Conservation (phyloP, 2,113 vertebrate species). For the Anhinga anhinga region DNA sequence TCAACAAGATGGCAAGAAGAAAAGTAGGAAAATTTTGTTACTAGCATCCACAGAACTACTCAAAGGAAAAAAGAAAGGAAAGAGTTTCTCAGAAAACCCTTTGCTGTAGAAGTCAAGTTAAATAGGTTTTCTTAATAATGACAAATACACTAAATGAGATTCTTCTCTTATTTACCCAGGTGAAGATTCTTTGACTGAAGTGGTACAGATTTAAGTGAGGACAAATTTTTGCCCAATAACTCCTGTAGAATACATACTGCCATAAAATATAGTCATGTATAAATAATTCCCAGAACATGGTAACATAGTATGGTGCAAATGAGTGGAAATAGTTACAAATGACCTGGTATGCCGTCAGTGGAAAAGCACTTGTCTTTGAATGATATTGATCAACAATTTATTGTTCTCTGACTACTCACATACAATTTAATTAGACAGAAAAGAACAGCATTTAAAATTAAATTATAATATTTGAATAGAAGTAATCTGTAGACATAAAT, state of each 20-base stretch:
- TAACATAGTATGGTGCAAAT: background rate
- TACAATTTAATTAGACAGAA: background rate
- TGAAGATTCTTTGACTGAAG: background rate
- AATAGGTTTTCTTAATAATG: background rate
- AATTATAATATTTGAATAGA: background rate
- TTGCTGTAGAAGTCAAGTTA: background rate
- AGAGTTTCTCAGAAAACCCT: background rate
- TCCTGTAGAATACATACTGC: background rate
- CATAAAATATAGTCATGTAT: background rate
- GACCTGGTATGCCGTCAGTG: background rate
- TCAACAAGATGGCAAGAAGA: background rate
- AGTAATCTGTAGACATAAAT: background rate
- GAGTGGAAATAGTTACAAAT: background rate
- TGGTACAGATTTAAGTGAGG: background rate
- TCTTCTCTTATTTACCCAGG: background rate
- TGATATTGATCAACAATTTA: background rate
- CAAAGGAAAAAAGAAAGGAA: background rate
- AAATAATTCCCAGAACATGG: background rate
- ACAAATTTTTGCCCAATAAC: background rate
- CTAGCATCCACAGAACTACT: background rate
- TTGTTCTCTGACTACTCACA: background rate
- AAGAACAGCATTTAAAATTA: background rate
- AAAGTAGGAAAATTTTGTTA: background rate
- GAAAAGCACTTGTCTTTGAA: background rate
- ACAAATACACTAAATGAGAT: background rate